phyloP scores from a whole-genome alignment of 2,113 vertebrate species.

The Perccottus glenii region DNA sequence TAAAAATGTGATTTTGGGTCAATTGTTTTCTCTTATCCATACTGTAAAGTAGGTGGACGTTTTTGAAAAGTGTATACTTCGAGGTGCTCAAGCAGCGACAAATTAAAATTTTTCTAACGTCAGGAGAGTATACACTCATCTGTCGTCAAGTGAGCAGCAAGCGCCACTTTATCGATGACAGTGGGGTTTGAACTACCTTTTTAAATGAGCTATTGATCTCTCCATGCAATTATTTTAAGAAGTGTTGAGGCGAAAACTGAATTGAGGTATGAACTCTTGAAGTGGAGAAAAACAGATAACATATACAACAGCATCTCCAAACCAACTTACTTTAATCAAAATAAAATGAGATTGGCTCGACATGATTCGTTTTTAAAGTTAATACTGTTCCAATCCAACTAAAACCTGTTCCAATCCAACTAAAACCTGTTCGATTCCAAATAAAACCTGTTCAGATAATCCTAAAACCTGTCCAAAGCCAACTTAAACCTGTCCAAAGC shows the following conservation, averaged over 20 bases:
- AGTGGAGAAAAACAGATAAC: conserved; percentile 4
- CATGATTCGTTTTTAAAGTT: conserved; percentile 19
- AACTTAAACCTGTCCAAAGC: too few relatives aligned
- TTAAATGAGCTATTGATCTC: conserved; percentile 69
- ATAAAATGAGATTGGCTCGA: conserved; percentile 6
- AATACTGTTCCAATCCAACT: neutral
- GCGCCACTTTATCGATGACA: conserved; percentile 58
- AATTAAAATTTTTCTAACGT: conserved; percentile 53
- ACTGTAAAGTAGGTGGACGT: too few relatives aligned
- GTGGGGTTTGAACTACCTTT: conserved; percentile 63
- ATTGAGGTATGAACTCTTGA: conserved; percentile 26
- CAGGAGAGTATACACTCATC: conserved; percentile 20
- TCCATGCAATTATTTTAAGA: conserved; percentile 49
- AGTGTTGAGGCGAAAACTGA: conserved; percentile 44
- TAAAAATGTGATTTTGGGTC: too few relatives aligned
- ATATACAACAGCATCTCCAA: neutral
- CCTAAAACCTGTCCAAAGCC: too few relatives aligned
- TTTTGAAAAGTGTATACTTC: neutral
- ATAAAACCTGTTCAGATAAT: too few relatives aligned
- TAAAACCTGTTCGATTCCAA: too few relatives aligned
- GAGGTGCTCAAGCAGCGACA: conserved; percentile 11
- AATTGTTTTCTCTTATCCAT: too few relatives aligned
- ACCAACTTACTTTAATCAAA: neutral
- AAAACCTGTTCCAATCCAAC: too few relatives aligned
- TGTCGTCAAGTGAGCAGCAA: conserved; percentile 31